Evolutionary conservation across 1,140 invertebrate genomes (phyloP), one percentile per base, ranked within the genome.

Genomic region (Diorhabda elongata): DNA sequence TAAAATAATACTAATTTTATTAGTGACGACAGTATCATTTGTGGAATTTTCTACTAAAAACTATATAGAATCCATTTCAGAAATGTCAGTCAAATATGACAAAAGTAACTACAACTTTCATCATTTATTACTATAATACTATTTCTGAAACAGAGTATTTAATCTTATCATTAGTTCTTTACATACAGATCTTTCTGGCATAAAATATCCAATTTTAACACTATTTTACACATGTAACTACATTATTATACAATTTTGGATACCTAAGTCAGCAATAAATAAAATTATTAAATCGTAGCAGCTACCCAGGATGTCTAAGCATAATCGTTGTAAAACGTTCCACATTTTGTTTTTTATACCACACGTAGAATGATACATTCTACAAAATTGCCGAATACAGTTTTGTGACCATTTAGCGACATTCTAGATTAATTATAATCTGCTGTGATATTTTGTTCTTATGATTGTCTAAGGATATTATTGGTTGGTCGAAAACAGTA

Each of bases 11-110:
- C 45, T 5, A 52, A 52, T 52, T 52, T 52, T 52, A 2, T 52
- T 52, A 52, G 47, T 8, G 47, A 2, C 47, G 47, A 3, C 2
- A 52, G n/a, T 52, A n/a, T 52, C 47, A 6, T 6, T 6, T 4
- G 6, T 52, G 47, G 47, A 52, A 52, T 52, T 52, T 52, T 52
- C n/a, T 52, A 52, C n/a, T n/a, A 52, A 52, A 52, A 52, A 8
- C 47, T 52, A 52, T 52, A 52, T 52, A 52, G n/a, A 52, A 52
- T 52, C 47, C n/a, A 52, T 52, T 52, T 52, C 47, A 52, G 47
- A 52, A 52, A 52, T 52, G n/a, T 52, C 47, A 52, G 47, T 52
- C 47, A 52, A 8, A 52, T 52, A 52, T 52, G 47, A 52, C n/a
- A 52, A 52, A 52, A 52, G 47, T n/a, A 52, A 52, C 47, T 52